Evolutionary conservation across 2,113 vertebrate genomes (phyloP).

Genomic region (Plotosus lineatus): DNA sequence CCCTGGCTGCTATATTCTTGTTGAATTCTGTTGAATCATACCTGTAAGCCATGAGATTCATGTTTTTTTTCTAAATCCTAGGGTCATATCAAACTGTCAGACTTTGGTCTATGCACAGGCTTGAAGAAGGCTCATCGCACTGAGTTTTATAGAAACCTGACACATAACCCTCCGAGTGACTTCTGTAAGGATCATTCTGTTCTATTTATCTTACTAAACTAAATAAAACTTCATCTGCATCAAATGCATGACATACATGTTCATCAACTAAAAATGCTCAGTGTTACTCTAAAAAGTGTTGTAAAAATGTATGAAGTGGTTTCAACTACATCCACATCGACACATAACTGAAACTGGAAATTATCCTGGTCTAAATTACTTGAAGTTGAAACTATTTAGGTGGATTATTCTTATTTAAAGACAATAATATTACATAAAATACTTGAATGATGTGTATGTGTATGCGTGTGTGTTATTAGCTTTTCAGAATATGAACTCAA

Average conservation of each 20-base stretch:
- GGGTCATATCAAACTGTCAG: constrained; percentile 97
- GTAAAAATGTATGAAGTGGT: neutral
- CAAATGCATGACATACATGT: neutral
- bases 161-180: constrained; percentile 94
- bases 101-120: constrained; percentile 96
- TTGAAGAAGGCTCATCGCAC: constrained; percentile 98
- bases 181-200: constrained; percentile 85
- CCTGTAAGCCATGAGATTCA: neutral
- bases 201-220: neutral
- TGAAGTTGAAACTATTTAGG: neutral
- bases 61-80: constrained; percentile 57
- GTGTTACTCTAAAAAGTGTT: neutral
- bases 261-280: neutral
- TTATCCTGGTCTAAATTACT: neutral
- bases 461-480: constrained; percentile 68
- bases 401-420: neutral
- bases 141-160: constrained; percentile 96
- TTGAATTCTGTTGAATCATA: neutral
- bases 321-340: neutral
- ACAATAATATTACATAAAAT: neutral
- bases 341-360: too few species aligned
- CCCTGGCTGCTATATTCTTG: neutral
- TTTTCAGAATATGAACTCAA: constrained; percentile 99
- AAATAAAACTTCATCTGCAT: neutral
- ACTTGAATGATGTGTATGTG: neutral